Conservation (phyloP, 2,113 vertebrate species). For the Megaleporinus macrocephalus region DNA sequence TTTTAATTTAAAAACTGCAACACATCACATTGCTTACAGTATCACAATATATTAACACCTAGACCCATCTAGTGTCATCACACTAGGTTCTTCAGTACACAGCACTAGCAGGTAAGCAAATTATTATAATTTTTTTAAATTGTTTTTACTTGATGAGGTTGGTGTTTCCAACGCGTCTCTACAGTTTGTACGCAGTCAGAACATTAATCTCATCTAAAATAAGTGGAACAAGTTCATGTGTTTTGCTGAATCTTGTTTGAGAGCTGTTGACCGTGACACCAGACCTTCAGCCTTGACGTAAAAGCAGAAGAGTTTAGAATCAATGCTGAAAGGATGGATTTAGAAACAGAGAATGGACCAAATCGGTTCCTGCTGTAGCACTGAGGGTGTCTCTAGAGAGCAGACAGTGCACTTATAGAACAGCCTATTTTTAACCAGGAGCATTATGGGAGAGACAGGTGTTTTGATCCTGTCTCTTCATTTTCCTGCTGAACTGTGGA, state of each 20-base stretch:
- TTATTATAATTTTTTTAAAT: neutral
- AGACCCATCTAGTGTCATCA: too few species aligned
- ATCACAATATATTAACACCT: too few species aligned
- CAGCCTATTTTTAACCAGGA: conserved; percentile 10
- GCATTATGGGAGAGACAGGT: conserved; percentile 6
- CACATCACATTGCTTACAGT: too few species aligned
- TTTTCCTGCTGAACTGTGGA: neutral
- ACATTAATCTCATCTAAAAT: neutral
- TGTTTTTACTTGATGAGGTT: neutral
- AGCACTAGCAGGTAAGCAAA: conserved; percentile 5
- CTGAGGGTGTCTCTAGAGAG: conserved; percentile 23
- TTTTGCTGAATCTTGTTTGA: neutral
- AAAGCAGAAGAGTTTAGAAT: neutral
- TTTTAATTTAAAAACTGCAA: too few species aligned
- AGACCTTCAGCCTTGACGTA: neutral
- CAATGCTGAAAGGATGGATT: neutral
- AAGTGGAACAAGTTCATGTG: neutral
- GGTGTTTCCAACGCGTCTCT: neutral
- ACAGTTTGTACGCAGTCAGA: neutral
- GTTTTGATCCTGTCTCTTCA: neutral
- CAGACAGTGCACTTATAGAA: conserved; percentile 20
- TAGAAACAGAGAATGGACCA: neutral
- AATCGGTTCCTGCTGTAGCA: neutral
- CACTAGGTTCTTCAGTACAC: too few species aligned
- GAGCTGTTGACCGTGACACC: too few species aligned